phyloP scores from a whole-genome alignment of 2,888 invertebrate species.

The Agrotis clavis region DNA sequence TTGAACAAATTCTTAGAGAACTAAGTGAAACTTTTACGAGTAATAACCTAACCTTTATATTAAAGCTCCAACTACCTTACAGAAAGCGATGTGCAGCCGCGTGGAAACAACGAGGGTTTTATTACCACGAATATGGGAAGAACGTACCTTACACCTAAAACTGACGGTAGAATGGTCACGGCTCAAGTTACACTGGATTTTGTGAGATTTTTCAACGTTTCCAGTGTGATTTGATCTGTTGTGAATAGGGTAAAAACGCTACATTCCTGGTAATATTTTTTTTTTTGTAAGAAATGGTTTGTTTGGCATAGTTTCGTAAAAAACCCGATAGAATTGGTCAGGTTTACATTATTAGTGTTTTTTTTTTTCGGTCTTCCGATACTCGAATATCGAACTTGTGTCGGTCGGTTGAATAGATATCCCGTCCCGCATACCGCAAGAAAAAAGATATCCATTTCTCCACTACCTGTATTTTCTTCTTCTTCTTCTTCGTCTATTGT shows the following conservation, averaged over 20 bases:
- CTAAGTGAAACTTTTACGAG: background rate
- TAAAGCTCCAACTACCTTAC: conserved; percentile 4
- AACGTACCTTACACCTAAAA: conserved; percentile 25
- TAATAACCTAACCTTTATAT: conserved; percentile 8
- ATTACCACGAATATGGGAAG: conserved; percentile 24
- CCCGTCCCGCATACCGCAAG: too few species aligned
- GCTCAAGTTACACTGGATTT: conserved; percentile 16
- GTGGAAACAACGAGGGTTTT: conserved; percentile 51
- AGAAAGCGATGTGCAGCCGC: conserved; percentile 38
- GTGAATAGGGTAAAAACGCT: background rate
- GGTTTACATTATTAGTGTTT: too few species aligned
- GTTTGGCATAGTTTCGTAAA: background rate
- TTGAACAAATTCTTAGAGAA: background rate
- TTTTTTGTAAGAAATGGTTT: background rate
- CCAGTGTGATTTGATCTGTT: conserved; percentile 22
- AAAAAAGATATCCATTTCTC: too few species aligned
- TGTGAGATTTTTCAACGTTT: background rate
- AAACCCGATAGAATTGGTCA: background rate
- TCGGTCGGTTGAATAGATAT: too few species aligned
- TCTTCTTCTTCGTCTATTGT: too few species aligned
- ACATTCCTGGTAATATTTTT: background rate
- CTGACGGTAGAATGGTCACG: conserved; percentile 18
- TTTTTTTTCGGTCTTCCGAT: too few species aligned
- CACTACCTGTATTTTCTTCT: too few species aligned
- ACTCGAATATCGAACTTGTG: too few species aligned